Base-by-base conservation (phyloP, 2,888 invertebrate species). In the Sclerodermus sp. region DNA sequence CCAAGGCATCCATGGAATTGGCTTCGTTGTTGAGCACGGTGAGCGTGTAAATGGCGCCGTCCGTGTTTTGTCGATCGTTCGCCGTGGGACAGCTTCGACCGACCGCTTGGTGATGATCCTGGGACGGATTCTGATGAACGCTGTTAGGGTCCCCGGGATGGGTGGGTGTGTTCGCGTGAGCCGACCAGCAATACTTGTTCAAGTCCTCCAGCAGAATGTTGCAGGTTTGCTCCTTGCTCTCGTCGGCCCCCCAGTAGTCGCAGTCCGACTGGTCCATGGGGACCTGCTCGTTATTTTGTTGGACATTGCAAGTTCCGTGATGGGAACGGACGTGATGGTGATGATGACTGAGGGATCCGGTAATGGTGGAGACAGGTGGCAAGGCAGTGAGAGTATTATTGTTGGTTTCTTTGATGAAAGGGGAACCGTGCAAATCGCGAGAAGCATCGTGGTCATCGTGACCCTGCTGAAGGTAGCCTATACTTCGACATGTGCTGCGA, bases 1-100 rank as follows among this genome's bases (percentile, higher is more conserved):
- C 77, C 14, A 77, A 42, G 0, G 68, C 76, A 53, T 77, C 78
- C 76, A 77, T 78, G 4, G 77, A 77, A 42, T 75, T 77, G 0
- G 76, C 71, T 65, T 87, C 87, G 64, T 89, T 89, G 78, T 92
- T 91, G 72, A 93, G 85, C 74, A 92, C 91, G 70, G 92, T 92
- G 58, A 93, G 80, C 49, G 92, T 92, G 77, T 92, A 92, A 71
- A 92, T 92, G 76, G 87, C 80, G 54, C 83, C 83, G 57, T 83
- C 83, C 5, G 83, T 83, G 63, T 82, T 83, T 50, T 79, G 81
- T 39, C 77, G 63, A 34, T 76, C 74, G 42, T 59, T 68, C 34
- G 58, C 47, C 42, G 60, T 41, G 14, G 51, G 51, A 34, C 70
- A 68, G 14, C 64, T 58, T 29, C 54, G 43, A 14, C 39, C 39